Conservation (phyloP, 2,797 vertebrate species). For the Lacerta viridis region DNA sequence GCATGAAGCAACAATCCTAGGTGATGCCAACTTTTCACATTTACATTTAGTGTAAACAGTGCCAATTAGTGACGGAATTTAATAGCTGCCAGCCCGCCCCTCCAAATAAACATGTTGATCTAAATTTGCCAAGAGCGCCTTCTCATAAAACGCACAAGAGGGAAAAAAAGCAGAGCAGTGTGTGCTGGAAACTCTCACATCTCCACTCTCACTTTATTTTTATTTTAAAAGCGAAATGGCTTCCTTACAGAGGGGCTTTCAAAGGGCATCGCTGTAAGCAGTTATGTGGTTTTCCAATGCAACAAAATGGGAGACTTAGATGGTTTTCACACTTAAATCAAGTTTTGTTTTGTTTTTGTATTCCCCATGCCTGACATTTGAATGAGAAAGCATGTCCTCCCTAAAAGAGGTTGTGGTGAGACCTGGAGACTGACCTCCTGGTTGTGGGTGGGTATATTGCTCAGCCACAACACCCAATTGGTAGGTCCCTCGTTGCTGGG, state of each 20-base stretch:
- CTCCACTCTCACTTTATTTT: conserved; percentile 57
- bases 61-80: conserved; percentile 42
- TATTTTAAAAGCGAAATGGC: conserved; percentile 63
- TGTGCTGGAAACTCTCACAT: conserved; percentile 54
- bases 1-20: conserved; percentile 38
- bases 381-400: neutral
- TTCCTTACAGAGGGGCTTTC: conserved; percentile 60
- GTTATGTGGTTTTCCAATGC: neutral
- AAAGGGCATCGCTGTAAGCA: conserved; percentile 53
- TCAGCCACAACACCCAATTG: no score
- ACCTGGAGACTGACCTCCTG: no score
- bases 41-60: conserved; percentile 28
- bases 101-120: conserved; percentile 47
- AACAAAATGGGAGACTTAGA: conserved; percentile 4
- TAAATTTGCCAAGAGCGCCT: conserved; percentile 64
- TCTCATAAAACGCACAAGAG: conserved; percentile 65
- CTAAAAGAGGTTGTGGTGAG: no score
- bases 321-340: conserved; percentile 32
- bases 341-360: neutral
- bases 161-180: conserved; percentile 59
- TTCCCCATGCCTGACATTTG: conserved; percentile 11
- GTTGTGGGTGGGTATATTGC: no score
- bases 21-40: conserved; percentile 32
- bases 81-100: conserved; percentile 53
- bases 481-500: no score